Base-by-base conservation (phyloP, 2,797 vertebrate genomes). In the Pangasius djambal region DNA sequence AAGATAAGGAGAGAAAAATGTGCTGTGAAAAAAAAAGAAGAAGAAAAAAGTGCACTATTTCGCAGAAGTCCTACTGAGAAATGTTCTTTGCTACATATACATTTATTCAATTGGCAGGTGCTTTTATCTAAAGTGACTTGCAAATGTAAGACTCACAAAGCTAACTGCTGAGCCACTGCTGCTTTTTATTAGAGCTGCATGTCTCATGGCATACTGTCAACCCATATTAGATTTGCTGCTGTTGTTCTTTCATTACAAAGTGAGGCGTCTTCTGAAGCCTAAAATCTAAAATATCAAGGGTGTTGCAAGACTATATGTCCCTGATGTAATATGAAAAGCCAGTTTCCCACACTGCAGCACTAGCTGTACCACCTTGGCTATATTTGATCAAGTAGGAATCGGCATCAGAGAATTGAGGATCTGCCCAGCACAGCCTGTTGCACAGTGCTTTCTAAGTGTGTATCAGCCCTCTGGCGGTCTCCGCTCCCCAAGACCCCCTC, bases 341-440 rank as follows among this genome's bases (percentile, higher is more conserved):
- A 28, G n/a, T 44, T 44, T 40, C 34, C 22, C 81, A n/a, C 44
- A 28, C 13, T 52, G 16, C 61, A 61, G 50, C 72, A 70, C 88
- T 88, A 34, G 86, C 89, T 63, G 37, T 79, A 88, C 86, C 83
- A 75, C 78, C 85, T 85, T 40, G 25, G n/a, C 83, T 82, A 63
- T 82, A n/a, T 87, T 61, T 87, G 83, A 82, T 91, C 88, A 89
- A 87, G 90, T 88, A 65, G 55, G 78, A 87, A 88, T 89, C 84
- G 61, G 88, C 88, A 75, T 90, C 79, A 50, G 89, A 88, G 88
- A 88, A 82, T 88, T 85, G 69, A 40, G 31, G 61, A 67, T 83
- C 34, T 85, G 81, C 65, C 90, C 90, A 81, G 85, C 83, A 40
- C 10, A 61, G 57, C 34, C 86, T 86, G 83, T 63, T 89, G 85